A percentile compares a stretch with the other conserved stretches of the same genome.
phyloP scores from a whole-genome alignment of 2,797 vertebrate genomes.

The Malacoraja senta region DNA sequence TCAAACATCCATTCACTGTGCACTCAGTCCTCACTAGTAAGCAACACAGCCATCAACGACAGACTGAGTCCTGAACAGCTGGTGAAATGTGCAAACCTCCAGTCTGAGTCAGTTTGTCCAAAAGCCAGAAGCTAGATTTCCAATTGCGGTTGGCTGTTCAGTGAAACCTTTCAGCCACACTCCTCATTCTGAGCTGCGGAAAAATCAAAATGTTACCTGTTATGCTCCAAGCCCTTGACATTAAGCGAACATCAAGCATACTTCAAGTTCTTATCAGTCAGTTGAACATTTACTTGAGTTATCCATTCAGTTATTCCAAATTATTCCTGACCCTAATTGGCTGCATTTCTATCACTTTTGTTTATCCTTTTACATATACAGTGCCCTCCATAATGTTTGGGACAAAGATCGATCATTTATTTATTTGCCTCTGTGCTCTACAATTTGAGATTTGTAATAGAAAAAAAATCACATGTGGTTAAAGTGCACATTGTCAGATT shows the following conservation, averaged over 20 bases:
- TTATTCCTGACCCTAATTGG: neutral
- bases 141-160: neutral
- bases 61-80: neutral
- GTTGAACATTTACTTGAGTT: neutral
- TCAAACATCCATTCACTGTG: neutral
- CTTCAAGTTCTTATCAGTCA: neutral
- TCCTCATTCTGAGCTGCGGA: neutral
- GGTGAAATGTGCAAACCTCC: neutral
- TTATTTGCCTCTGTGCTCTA: no score
- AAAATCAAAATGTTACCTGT: neutral
- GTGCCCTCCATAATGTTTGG: no score
- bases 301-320: neutral
- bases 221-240: neutral
- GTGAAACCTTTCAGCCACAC: neutral
- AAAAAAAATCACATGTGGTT: no score
- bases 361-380: neutral
- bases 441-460: no score
- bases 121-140: neutral
- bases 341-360: neutral
- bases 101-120: neutral
- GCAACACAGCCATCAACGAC: constrained; percentile 9
- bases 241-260: neutral
- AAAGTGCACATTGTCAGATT: no score
- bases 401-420: no score
- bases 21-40: constrained; percentile 6